These are phyloP conservation scores for Phenganax stokvisi DNA, from an alignment of 92 coral and sea anemone species.

Conservation along the genomic window DNA sequence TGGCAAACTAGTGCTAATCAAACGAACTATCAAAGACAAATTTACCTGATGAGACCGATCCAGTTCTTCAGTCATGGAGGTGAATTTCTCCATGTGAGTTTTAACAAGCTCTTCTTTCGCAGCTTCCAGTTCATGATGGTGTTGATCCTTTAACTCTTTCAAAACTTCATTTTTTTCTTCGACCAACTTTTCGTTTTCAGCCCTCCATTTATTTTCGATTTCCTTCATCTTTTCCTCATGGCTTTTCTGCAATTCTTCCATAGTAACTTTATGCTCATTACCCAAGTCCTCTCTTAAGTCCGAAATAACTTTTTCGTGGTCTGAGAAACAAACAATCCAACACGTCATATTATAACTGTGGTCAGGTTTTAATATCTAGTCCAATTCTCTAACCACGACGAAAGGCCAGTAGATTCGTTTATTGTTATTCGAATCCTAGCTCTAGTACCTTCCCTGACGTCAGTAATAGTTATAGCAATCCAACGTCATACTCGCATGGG, in stretches of 20 bases:
- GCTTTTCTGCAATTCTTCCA: constrained; percentile 45
- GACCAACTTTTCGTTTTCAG: constrained; percentile 61
- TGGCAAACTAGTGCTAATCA: not conserved
- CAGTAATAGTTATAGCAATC: too few species aligned
- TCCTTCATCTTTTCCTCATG: constrained; percentile 59
- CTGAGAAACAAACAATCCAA: constrained; percentile 33
- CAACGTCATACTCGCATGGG: too few species aligned
- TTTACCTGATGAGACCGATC: constrained; percentile 81
- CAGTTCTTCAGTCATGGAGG: constrained; percentile 82
- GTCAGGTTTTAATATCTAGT: too few species aligned
- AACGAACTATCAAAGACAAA: not conserved
- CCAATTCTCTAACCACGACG: too few species aligned
- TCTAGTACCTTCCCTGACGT: too few species aligned
- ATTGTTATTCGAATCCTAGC: too few species aligned
- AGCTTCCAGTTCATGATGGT: constrained; percentile 80
- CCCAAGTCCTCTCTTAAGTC: constrained; percentile 51
- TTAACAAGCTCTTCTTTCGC: constrained; percentile 84
- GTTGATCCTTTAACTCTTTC: constrained; percentile 82
- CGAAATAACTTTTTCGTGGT: constrained; percentile 49
- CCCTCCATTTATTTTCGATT: constrained; percentile 52
- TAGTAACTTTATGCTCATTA: constrained; percentile 47
- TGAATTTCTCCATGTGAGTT: constrained; percentile 93
- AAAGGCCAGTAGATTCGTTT: too few species aligned
- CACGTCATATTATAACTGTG: too few species aligned
- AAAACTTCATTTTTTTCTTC: constrained; percentile 68